Evolutionary conservation across 2,113 vertebrate species (phyloP).

Genomic region (Microcebus jonahi): DNA sequence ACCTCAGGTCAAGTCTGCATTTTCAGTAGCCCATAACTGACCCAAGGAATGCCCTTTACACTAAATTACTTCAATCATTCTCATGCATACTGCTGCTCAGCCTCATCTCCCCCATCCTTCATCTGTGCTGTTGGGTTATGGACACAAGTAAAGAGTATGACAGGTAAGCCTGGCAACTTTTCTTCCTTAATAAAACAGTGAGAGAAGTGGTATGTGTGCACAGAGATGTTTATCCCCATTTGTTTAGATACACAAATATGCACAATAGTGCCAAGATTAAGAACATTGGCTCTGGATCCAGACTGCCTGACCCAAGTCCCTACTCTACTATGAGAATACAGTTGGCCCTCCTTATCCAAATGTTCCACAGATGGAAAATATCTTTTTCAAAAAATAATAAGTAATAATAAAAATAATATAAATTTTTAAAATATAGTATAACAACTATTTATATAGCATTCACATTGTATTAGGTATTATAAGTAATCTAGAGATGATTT

Average conservation of each 20-base stretch:
- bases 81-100: background rate
- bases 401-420: background rate
- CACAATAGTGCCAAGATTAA: background rate
- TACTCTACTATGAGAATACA: background rate
- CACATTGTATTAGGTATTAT: background rate
- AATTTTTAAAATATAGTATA: background rate
- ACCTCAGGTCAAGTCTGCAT: background rate
- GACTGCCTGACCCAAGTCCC: background rate
- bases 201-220: background rate
- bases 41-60: background rate
- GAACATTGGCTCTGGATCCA: conserved; percentile 22
- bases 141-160: background rate
- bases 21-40: background rate
- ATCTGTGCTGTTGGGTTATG: background rate
- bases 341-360: background rate
- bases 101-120: background rate
- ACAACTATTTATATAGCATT: background rate
- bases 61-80: background rate
- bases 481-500: background rate
- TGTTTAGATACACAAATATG: background rate
- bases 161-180: background rate
- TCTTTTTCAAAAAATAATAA: background rate
- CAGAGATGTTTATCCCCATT: background rate
- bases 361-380: background rate
- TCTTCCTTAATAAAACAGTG: background rate